phyloP scores from a whole-genome alignment of 2,797 vertebrate species.

The Hemitrygon akajei region DNA sequence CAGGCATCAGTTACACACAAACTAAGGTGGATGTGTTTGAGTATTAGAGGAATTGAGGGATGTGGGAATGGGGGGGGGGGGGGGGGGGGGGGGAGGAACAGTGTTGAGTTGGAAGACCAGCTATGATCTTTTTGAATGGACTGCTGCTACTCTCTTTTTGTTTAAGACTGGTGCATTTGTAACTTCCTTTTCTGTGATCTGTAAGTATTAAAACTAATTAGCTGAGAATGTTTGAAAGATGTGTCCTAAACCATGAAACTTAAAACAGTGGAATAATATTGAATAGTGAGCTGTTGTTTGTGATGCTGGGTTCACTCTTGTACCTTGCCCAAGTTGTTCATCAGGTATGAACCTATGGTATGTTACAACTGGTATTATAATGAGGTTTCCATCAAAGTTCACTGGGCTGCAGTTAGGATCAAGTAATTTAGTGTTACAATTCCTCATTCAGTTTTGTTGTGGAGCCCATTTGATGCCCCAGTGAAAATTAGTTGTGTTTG shows the following conservation, averaged over 20 bases:
- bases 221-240: neutral
- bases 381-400: neutral
- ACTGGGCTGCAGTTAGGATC: neutral
- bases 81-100: no score
- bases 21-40: no score
- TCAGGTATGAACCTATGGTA: neutral
- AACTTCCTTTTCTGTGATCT: neutral
- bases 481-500: neutral
- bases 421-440: neutral
- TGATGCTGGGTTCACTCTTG: neutral
- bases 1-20: no score
- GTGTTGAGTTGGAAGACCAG: no score
- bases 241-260: neutral
- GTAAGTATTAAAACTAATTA: neutral
- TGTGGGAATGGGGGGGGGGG: no score
- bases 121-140: no score
- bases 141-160: no score
- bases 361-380: no score
- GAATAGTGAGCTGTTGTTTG: neutral
- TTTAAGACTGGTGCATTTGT: neutral
- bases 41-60: no score
- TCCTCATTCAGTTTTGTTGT: neutral
- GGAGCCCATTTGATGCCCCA: neutral
- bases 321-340: neutral
- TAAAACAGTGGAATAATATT: neutral